phyloP scores from a whole-genome alignment of 2,888 invertebrate genomes.

The Drepanosiphum platanoidis region DNA sequence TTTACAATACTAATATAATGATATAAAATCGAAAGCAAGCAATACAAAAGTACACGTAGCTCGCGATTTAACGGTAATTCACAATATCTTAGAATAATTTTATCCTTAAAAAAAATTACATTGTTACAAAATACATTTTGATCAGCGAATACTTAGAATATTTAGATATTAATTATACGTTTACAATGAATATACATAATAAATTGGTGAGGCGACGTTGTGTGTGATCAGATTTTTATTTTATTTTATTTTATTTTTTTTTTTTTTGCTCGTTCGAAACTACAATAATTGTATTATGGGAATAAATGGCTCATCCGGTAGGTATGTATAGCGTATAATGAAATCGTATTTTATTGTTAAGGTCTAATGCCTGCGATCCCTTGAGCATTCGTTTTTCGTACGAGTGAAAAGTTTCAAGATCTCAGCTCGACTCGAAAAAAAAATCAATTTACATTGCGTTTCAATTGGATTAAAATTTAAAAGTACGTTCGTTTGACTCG shows the following conservation, averaged over 20 bases:
- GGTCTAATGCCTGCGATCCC: constrained; percentile 6
- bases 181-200: background rate
- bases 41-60: background rate
- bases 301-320: background rate
- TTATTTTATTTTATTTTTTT: no score
- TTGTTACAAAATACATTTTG: background rate
- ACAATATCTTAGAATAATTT: background rate
- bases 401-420: background rate
- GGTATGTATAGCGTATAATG: background rate
- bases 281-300: background rate
- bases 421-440: background rate
- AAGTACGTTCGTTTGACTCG: background rate
- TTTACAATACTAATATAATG: background rate
- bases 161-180: background rate
- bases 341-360: background rate
- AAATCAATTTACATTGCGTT: background rate
- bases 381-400: background rate
- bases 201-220: background rate
- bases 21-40: background rate
- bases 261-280: background rate
- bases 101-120: background rate
- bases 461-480: background rate
- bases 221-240: background rate
- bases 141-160: background rate
- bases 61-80: background rate